Evolutionary conservation across 1,140 invertebrate species (phyloP).

Genomic region (Leptinotarsa texana): DNA sequence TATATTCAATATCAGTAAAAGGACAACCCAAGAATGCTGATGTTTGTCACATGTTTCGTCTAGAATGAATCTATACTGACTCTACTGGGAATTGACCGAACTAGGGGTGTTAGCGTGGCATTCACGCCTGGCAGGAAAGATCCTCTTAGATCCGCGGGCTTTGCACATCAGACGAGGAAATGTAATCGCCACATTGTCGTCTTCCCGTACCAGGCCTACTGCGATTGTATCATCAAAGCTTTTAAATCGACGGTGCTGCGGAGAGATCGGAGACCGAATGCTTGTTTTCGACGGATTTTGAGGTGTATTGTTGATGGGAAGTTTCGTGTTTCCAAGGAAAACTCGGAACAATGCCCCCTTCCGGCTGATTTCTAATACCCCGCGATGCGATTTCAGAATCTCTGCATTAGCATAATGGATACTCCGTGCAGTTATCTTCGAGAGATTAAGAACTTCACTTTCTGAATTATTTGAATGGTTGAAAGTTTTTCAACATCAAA

Average conservation of each 20-base stretch:
- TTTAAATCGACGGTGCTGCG: background rate
- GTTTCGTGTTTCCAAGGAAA: background rate
- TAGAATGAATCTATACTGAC: background rate
- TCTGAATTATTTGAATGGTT: too few relatives aligned
- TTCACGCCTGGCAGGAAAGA: background rate
- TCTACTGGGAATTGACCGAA: background rate
- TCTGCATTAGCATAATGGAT: too few relatives aligned
- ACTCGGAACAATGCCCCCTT: background rate
- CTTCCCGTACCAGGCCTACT: background rate
- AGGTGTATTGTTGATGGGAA: slow-evolving; percentile 5
- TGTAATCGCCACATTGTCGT: slow-evolving; percentile 18
- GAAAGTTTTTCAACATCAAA: too few relatives aligned
- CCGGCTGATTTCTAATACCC: too few relatives aligned
- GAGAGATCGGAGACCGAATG: background rate
- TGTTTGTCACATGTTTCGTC: too few relatives aligned
- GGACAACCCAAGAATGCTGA: too few relatives aligned
- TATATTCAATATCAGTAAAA: too few relatives aligned
- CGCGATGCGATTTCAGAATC: too few relatives aligned
- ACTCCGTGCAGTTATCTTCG: too few relatives aligned
- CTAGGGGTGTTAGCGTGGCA: slow-evolving; percentile 1
- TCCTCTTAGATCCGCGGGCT: slow-evolving; percentile 11
- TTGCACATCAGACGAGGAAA: slow-evolving; percentile 12
- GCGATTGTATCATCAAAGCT: slow-evolving; percentile 3
- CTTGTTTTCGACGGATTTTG: slow-evolving; percentile 1
- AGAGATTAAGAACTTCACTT: too few relatives aligned